Evolutionary conservation across 2,113 vertebrate genomes (phyloP), one percentile per base, ranked within the genome.

Genomic region (Pachyramphus minor): DNA sequence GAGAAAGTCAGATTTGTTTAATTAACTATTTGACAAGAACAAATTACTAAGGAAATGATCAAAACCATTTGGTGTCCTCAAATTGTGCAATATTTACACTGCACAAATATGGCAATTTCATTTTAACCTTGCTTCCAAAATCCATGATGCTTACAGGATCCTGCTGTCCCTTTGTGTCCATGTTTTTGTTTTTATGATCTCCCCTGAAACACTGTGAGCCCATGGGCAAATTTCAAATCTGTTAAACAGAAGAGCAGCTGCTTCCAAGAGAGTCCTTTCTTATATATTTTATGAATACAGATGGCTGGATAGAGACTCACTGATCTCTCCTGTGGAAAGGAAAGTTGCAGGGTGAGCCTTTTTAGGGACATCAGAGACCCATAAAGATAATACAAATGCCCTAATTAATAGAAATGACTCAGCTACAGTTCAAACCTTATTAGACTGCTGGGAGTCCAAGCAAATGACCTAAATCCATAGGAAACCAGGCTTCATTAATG

Each of bases 361-460:
- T 64, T 71, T 87, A 80, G 50, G 68, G 80, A 75, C 94, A 92
- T 63, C 31, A 72, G 95, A 93, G 95, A 93, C 95, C 68, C 60
- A 93, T 96, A 95, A 96, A 89, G 95, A 95, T 86, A 77, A 92
- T 84, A 89, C 5, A 1, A 95, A 92, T 31, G 44, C 69, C 47
- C 64, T 72, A 90, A 96, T 93, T 90, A 91, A 92, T 41, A 95
- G 96, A 92, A 95, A 93, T 44, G 39, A 64, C 73, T 95, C 80
- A 68, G 86, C 58, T 68, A 81, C 50, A 89, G 76, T 60, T 90
- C 76, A 92, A 90, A 47, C 17, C 60, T 74, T 90, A 97, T 56
- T 93, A 78, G 76, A 66, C 94, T 81, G 33, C 56, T 89, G 91
- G 96, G 96, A 96, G 89, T 87, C 33, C 76, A 81, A 92, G 90